These are phyloP conservation scores for Drepanosiphum platanoidis DNA, from an alignment of 2,888 invertebrate species.

Conservation along the genomic window DNA sequence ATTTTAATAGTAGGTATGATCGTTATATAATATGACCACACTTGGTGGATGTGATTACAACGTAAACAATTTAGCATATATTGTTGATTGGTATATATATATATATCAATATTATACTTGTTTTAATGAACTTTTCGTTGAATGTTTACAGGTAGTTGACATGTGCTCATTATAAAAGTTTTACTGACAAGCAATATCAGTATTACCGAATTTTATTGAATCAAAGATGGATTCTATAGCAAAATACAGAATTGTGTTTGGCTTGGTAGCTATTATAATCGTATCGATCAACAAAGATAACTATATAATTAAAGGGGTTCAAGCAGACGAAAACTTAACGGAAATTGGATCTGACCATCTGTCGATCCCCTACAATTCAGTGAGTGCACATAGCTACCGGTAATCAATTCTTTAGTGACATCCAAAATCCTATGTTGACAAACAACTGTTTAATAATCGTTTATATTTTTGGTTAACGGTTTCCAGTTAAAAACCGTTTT, in stretches of 20 bases:
- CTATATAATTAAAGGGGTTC: not conserved
- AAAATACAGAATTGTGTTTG: not conserved
- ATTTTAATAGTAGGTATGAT: not conserved
- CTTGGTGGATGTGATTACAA: not conserved
- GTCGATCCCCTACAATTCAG: not conserved
- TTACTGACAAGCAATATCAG: not conserved
- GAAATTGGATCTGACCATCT: not conserved
- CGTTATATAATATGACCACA: not conserved
- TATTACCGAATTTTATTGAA: not conserved
- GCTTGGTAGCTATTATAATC: not conserved
- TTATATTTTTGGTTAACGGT: too few relatives aligned
- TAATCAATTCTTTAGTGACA: too few relatives aligned
- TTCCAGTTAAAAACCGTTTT: too few relatives aligned
- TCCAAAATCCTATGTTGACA: too few relatives aligned
- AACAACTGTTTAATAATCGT: too few relatives aligned
- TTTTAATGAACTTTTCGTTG: not conserved
- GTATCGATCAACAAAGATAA: not conserved
- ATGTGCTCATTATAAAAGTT: not conserved
- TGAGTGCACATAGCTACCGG: conserved; percentile 11
- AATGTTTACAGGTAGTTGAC: conserved; percentile 2
- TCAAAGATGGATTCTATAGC: not conserved
- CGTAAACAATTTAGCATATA: not conserved
- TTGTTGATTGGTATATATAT: not conserved
- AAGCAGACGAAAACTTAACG: not conserved
- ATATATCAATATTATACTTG: not conserved